phyloP scores from a whole-genome alignment of 2,797 vertebrate species.

The Distichodus sexfasciatus region DNA sequence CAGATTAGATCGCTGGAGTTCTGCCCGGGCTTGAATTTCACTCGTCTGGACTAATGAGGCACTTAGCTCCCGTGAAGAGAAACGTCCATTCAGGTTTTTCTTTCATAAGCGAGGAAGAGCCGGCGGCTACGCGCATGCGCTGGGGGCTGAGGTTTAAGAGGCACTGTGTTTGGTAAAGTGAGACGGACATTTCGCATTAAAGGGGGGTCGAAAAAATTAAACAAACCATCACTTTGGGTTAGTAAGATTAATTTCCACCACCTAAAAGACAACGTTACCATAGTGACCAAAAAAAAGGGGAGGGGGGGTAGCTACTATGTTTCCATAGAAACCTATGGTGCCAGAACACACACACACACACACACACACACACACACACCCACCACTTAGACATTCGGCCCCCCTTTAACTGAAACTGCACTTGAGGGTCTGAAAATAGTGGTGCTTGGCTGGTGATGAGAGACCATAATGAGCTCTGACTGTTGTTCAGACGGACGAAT shows the following conservation, averaged over 20 bases:
- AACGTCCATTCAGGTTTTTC: slow-evolving; percentile 30
- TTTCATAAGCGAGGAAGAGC: too few relatives aligned
- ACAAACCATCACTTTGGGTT: slow-evolving; percentile 37
- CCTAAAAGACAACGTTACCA: slow-evolving; percentile 58
- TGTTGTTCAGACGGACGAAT: background rate
- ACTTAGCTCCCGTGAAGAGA: slow-evolving; percentile 18
- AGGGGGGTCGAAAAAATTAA: slow-evolving; percentile 41
- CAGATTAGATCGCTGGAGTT: slow-evolving; percentile 63
- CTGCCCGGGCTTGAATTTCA: slow-evolving; percentile 52
- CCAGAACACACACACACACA: slow-evolving; percentile 41
- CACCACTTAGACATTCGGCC: background rate
- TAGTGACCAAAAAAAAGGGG: slow-evolving; percentile 51
- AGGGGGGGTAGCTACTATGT: slow-evolving; percentile 51
- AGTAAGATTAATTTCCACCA: slow-evolving; percentile 49
- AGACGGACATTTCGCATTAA: slow-evolving; percentile 22
- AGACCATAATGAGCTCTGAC: slow-evolving; percentile 35
- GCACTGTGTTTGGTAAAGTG: background rate
- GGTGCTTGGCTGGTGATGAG: slow-evolving; percentile 27
- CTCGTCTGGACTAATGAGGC: slow-evolving; percentile 31
- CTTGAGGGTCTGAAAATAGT: slow-evolving; percentile 45
- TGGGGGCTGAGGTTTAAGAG: background rate
- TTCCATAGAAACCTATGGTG: slow-evolving; percentile 64
- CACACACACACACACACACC: slow-evolving; percentile 1
- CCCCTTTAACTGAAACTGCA: slow-evolving; percentile 28
- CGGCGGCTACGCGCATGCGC: too few relatives aligned